Conservation (phyloP, 2,888 invertebrate genomes). For the Pristionchus maxplancki region DNA sequence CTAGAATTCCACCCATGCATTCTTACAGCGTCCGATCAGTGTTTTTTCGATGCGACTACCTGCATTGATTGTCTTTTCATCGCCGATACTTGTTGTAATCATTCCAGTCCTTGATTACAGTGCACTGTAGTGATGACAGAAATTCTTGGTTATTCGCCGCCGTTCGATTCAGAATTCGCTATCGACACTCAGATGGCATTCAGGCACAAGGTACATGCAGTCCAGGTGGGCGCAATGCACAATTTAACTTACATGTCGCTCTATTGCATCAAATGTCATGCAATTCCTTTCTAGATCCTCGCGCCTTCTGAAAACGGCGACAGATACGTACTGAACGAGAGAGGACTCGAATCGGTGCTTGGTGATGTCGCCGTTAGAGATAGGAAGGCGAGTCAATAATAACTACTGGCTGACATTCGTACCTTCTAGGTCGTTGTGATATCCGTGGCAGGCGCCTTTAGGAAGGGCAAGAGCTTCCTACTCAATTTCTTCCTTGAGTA, state of each 20-base stretch:
- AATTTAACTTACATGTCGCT: background rate
- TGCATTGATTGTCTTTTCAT: too few relatives aligned
- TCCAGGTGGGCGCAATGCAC: background rate
- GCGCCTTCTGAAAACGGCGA: constrained; percentile 66
- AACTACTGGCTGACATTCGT: background rate
- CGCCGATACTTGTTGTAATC: too few relatives aligned
- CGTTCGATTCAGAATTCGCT: background rate
- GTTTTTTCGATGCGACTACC: too few relatives aligned
- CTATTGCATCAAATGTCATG: too few relatives aligned
- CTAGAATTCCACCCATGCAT: too few relatives aligned
- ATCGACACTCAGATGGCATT: background rate
- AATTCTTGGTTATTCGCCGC: background rate
- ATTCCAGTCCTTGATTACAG: too few relatives aligned
- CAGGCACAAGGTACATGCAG: background rate
- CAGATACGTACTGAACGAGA: constrained; percentile 72
- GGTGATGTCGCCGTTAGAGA: constrained; percentile 72
- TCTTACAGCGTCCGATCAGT: too few relatives aligned
- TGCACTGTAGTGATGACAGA: background rate
- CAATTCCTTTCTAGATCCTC: constrained; percentile 62
- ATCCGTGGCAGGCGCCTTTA: constrained; percentile 97
- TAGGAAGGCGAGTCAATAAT: constrained; percentile 65
- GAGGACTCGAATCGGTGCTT: constrained; percentile 71
- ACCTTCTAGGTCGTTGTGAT: constrained; percentile 87
- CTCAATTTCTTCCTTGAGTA: constrained; percentile 95
- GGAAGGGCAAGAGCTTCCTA: constrained; percentile 97